Evolutionary conservation across 2,888 invertebrate genomes (phyloP), one percentile per base, ranked within the genome.

Genomic region (Selenia dentaria): DNA sequence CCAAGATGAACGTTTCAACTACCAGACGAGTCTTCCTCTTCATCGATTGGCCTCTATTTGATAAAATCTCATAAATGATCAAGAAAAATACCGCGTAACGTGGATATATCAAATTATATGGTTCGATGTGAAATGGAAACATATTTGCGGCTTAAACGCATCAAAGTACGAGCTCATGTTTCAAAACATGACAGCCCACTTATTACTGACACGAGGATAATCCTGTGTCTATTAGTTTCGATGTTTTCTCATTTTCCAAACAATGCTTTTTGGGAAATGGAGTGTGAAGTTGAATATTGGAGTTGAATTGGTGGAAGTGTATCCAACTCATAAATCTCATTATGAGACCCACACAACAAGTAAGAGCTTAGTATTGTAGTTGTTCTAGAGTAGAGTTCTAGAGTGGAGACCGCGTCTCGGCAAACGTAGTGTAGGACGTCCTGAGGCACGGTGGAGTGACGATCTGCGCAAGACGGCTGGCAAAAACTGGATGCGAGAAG

Each of bases 151-250:
- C 34, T 39, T 45, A 29, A 12, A 29, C 13, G 24, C 29, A 32
- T 41, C 31, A 40, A 40, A 37, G 22, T 37, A 27, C 31, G 26
- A 40, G 32, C 32, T 33, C 37, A 4, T 31, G 32, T 14, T 32
- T 13, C 27, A 5, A 5, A 13, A 28, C 1, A 36, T 40, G 47
- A 47, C 47, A 41, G 24, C 1, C 5, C 12, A 13, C 27, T 35
- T 31, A 20, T 36, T 32, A 36, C 35, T 36, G 14, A 22, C n/a
- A 35, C 18, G 22, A 2, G 27, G 36, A 47, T 47, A 31, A 46
- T 31, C 40, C 22, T 8, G 18, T 14, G 6, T 20, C 12, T 1
- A 18, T 16, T 24, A 18, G 14, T 37, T 18, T 34, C 32, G 31
- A 5, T 18, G 24, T 33, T 34, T 32, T 33, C 20, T 11, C 25